Percentiles rank a stretch among this genome's conserved stretches.
Conservation (phyloP, 2,797 vertebrate genomes). For the Syngnathus acus region DNA sequence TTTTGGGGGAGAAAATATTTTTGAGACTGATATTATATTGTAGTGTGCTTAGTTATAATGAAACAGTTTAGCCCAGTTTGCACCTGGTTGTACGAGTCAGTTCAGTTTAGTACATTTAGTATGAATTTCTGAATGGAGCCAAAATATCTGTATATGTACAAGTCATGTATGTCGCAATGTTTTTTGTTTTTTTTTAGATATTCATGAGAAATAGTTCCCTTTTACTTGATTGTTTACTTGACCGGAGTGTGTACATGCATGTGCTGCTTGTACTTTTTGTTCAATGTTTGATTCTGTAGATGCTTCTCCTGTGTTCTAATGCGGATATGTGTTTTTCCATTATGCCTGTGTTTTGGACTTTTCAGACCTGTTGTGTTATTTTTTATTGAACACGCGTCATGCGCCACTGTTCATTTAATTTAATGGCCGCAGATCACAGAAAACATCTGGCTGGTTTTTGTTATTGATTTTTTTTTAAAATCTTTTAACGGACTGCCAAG, state of each 20-base stretch:
- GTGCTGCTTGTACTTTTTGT: neutral
- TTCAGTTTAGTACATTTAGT: no score
- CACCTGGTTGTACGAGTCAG: neutral
- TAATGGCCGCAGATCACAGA: conserved; percentile 45
- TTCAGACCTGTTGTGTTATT: conserved; percentile 18
- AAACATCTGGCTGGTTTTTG: conserved; percentile 30
- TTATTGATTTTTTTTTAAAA: conserved; percentile 33
- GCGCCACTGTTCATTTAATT: conserved; percentile 26
- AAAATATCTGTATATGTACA: neutral
- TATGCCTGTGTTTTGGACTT: neutral
- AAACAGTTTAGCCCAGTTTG: neutral
- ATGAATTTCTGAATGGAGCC: no score
- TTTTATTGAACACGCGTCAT: conserved; percentile 31
- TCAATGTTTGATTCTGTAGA: neutral
- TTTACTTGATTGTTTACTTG: neutral
- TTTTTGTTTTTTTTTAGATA: neutral
- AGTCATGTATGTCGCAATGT: neutral
- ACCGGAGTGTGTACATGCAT: neutral
- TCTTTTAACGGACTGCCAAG: neutral
- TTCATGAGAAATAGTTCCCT: neutral
- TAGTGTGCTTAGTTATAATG: neutral
- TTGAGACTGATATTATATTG: neutral
- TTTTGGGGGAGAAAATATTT: neutral
- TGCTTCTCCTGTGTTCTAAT: no score
- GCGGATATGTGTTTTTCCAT: neutral